Percentiles rank a stretch among this genome's conserved stretches.
phyloP scores from a whole-genome alignment of 2,888 invertebrate genomes.

The Ferdinandea cuprea region DNA sequence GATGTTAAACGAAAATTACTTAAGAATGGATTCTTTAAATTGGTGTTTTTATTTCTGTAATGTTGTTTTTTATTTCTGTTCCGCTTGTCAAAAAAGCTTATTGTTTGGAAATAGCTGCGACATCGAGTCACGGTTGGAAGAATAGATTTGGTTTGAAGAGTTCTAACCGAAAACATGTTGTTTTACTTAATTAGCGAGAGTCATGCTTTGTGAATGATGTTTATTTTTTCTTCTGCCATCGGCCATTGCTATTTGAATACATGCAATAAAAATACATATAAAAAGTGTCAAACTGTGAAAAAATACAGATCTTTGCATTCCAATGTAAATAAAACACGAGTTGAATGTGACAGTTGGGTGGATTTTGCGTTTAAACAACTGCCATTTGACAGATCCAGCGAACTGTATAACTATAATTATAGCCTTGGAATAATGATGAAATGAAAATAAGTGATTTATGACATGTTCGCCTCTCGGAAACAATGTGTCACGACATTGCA shows the following conservation, averaged over 20 bases:
- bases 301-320: no score
- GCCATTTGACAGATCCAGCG: no score
- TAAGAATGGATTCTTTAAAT: background rate
- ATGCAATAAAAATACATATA: background rate
- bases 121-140: background rate
- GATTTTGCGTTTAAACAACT: no score
- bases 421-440: no score
- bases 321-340: background rate
- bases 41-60: background rate
- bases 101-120: background rate
- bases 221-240: background rate
- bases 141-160: background rate
- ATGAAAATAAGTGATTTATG: no score
- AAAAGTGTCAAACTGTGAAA: background rate
- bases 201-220: background rate
- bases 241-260: background rate
- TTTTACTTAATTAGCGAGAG: constrained; percentile 1
- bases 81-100: background rate
- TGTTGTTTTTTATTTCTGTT: background rate
- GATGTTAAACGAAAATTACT: constrained; percentile 1
- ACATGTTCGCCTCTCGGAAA: no score
- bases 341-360: background rate
- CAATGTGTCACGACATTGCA: no score
- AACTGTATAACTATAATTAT: no score
- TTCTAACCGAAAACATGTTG: background rate